A percentile compares a stretch with the other conserved stretches of the same genome.
Conservation (phyloP, 2,888 invertebrate species). For the Coecobrya sp. region DNA sequence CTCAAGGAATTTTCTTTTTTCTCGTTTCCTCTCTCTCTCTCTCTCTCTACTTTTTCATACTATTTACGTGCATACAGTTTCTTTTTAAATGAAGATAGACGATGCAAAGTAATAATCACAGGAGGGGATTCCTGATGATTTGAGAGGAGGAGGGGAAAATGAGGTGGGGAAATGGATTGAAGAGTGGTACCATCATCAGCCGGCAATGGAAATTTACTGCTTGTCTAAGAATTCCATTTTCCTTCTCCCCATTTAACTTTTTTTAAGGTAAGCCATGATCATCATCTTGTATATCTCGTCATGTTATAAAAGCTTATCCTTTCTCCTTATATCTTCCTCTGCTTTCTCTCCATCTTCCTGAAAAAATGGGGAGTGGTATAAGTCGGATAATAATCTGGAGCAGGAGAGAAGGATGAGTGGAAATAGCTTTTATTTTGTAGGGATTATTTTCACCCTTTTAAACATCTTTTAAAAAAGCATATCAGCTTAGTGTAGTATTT, state of each 20-base stretch:
- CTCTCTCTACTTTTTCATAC: no score
- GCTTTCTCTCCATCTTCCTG: no score
- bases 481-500: not conserved
- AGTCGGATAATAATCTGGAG: not conserved
- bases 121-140: constrained; percentile 32
- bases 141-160: not conserved
- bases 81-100: constrained; percentile 46
- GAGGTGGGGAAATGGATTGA: not conserved
- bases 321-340: no score
- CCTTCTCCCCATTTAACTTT: not conserved
- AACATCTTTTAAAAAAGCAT: not conserved
- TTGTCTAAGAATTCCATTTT: not conserved
- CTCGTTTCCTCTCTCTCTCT: not conserved
- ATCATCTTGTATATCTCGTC: no score
- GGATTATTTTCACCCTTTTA: not conserved
- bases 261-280: not conserved
- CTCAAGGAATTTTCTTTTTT: not conserved
- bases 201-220: not conserved
- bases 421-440: not conserved
- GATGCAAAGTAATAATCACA: constrained; percentile 8
- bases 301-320: no score
- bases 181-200: not conserved
- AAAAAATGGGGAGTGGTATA: not conserved
- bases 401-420: not conserved
- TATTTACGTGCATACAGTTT: no score